phyloP scores from a whole-genome alignment of 2,797 vertebrate species.

The Labroides dimidiatus region DNA sequence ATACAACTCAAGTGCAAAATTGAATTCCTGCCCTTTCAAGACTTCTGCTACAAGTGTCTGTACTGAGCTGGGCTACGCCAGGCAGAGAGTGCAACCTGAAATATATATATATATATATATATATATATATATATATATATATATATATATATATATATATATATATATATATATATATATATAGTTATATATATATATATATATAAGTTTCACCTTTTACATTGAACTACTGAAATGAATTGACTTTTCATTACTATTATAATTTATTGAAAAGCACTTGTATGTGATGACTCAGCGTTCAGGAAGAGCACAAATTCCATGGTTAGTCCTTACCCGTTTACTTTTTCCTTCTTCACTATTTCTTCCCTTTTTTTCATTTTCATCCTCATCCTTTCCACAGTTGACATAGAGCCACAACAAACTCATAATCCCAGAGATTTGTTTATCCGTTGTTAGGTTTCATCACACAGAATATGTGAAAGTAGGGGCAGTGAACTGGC shows the following conservation, averaged over 20 bases:
- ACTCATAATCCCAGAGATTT: constrained; percentile 56
- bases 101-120: no score
- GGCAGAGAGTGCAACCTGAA: constrained; percentile 60
- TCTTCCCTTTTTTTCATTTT: constrained; percentile 24
- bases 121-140: no score
- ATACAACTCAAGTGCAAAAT: constrained; percentile 80
- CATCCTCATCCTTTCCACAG: constrained; percentile 33
- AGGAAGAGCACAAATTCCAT: constrained; percentile 26
- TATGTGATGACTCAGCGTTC: constrained; percentile 64
- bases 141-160: no score
- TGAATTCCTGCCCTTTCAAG: constrained; percentile 74
- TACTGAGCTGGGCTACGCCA: constrained; percentile 65
- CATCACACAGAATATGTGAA: constrained; percentile 66
- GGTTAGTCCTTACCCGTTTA: constrained; percentile 44
- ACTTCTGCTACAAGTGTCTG: constrained; percentile 71
- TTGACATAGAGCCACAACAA: constrained; percentile 61
- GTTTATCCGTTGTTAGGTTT: constrained; percentile 64
- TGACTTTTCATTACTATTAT: no score
- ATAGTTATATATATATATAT: no score
- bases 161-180: no score
- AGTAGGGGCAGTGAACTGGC: constrained; percentile 63
- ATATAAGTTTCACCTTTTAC: no score
- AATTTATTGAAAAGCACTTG: constrained; percentile 66
- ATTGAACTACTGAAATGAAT: no score
- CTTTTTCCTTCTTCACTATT: constrained; percentile 10